Base-by-base conservation (phyloP, 2,888 invertebrate species). In the Acanthosoma haemorrhoidale region DNA sequence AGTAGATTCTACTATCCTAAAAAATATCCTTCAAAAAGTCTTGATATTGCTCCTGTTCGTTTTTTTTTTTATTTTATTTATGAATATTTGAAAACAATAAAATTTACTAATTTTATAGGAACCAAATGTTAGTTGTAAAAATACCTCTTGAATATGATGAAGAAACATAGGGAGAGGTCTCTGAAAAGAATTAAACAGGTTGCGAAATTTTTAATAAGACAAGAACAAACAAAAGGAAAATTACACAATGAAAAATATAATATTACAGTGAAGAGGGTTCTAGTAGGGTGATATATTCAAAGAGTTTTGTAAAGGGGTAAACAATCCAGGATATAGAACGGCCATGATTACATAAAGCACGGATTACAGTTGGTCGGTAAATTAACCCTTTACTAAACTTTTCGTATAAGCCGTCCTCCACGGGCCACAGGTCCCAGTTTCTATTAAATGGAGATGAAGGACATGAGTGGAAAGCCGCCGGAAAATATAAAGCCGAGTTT, bases 361-460 rank as follows among this genome's bases (percentile, higher is more conserved):
- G 51, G 51, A 51, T 51, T 51, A 51, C 51, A 51, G 25, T 25
- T 51, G 51, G 4, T 25, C 29, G 51, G 5, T 51, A 51, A 51
- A 51, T 51, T 51, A 51, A 51, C 51, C 29, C 51, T 51, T 51
- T 51, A 51, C 51, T 25, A 51, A 51, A 51, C 51, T 51, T 51
- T 51, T 51, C 51, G 29, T 51, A 51, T 51, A 51, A 51, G 51
- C 51, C 25, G n/a, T 51, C 51, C 51, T 51, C 25, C 25, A 25
- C 51, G 21, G 51, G n/a, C 51, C n/a, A 25, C 51, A 25, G 25
- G n/a, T 4, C 51, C n/a, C n/a, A 25, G 51, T 25, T 51, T 51
- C 51, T 51, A 51, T 51, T 51, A 51, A 51, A 51, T 51, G 51
- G 51, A 51, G 29, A 51, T 51, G 51, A 51, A 51, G 51, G 51